A percentile compares a stretch with the other conserved stretches of the same genome.
Conservation (phyloP, 1,140 invertebrate species). For the Tetramorium alpestre region DNA sequence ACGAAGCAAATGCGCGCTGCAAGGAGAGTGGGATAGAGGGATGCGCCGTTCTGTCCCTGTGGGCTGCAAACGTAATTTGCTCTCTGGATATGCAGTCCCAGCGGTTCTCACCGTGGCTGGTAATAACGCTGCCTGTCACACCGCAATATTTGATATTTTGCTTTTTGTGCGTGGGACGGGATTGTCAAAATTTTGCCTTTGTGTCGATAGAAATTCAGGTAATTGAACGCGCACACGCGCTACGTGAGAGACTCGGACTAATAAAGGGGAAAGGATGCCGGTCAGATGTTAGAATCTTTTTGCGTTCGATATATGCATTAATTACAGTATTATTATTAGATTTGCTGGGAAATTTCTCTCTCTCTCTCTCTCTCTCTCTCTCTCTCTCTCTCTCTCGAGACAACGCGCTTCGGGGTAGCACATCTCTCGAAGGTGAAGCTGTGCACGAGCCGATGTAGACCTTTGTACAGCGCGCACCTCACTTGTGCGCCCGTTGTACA, state of each 20-base stretch:
- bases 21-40: slow-evolving; percentile 50
- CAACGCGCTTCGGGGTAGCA: neutral
- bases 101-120: slow-evolving; percentile 67
- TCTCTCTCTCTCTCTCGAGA: neutral
- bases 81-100: slow-evolving; percentile 76
- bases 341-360: neutral
- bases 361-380: too few relatives aligned
- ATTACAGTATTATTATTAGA: neutral
- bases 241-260: neutral
- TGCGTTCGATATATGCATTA: neutral
- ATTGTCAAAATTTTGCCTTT: slow-evolving; percentile 27
- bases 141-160: slow-evolving; percentile 43
- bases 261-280: neutral
- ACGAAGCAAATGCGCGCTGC: slow-evolving; percentile 63
- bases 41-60: slow-evolving; percentile 72
- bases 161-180: slow-evolving; percentile 4
- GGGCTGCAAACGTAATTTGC: slow-evolving; percentile 80
- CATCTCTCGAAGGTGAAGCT: neutral
- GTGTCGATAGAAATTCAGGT: slow-evolving; percentile 5
- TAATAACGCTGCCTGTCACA: slow-evolving; percentile 3
- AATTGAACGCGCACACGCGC: neutral
- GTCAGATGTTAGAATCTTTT: neutral
- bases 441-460: slow-evolving; percentile 36
- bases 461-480: neutral
- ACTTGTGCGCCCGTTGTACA: slow-evolving; percentile 53